Percentiles rank a stretch among this genome's conserved stretches.
Evolutionary conservation across 2,888 invertebrate species (phyloP).

Genomic region (Gasteruption jaculator): DNA sequence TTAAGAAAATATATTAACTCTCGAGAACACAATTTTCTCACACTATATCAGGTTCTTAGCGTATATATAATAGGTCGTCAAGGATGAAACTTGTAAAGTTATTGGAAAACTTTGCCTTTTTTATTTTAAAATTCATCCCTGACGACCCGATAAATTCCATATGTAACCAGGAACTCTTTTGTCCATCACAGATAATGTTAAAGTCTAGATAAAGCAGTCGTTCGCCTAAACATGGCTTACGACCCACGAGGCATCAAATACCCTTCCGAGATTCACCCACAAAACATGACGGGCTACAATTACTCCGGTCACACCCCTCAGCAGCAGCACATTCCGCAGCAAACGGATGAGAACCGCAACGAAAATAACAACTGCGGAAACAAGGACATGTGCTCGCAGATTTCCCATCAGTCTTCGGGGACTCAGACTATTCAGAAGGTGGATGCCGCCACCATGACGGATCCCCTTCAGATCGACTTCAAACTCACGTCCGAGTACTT

Average conservation of each 20-base stretch:
- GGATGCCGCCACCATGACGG: constrained; percentile 48
- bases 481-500: constrained; percentile 46
- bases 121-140: too few species aligned
- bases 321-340: constrained; percentile 25
- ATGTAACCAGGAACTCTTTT: too few species aligned
- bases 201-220: too few species aligned
- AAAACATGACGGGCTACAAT: constrained; percentile 30
- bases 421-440: constrained; percentile 46
- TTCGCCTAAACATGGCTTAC: constrained; percentile 43
- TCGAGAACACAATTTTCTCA: too few species aligned
- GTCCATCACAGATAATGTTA: background rate
- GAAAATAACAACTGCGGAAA: constrained; percentile 43
- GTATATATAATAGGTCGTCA: too few species aligned
- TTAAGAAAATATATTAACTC: too few species aligned
- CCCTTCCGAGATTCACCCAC: constrained; percentile 32
- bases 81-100: too few species aligned
- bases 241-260: constrained; percentile 41
- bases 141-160: too few species aligned
- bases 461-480: constrained; percentile 47
- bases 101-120: too few species aligned
- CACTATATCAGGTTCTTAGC: too few species aligned
- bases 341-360: constrained; percentile 46
- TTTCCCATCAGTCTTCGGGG: constrained; percentile 37
- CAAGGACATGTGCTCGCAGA: constrained; percentile 37
- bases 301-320: constrained; percentile 32